Evolutionary conservation across 1,140 invertebrate species (phyloP).

Genomic region (Drosophila littoralis): DNA sequence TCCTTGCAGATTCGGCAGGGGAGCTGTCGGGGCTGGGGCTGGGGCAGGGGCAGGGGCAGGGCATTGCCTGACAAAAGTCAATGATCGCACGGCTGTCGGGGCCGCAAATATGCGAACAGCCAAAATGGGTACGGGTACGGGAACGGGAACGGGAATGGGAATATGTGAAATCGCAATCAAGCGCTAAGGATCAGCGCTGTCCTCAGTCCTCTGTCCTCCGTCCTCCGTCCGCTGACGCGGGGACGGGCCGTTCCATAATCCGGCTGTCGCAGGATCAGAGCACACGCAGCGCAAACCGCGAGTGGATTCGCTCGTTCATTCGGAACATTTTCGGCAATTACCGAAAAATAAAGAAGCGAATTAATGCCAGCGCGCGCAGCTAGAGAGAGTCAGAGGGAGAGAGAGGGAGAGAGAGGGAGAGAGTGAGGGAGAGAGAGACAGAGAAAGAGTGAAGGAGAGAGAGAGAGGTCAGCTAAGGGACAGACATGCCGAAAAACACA

Average conservation of each 20-base stretch:
- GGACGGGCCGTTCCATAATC: conserved; percentile 52
- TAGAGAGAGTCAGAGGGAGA: neutral
- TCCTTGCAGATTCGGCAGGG: neutral
- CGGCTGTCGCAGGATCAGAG: conserved; percentile 72
- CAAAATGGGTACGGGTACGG: conserved; percentile 36
- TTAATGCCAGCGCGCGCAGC: conserved; percentile 53
- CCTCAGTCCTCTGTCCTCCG: neutral
- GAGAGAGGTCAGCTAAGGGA: neutral
- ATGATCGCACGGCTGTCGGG: conserved; percentile 75
- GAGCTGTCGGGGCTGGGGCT: neutral
- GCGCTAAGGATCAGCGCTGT: conserved; percentile 50
- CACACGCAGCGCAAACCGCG: conserved; percentile 35
- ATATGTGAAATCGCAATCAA: conserved; percentile 71
- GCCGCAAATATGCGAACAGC: conserved; percentile 49
- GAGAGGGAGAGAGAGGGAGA: conserved; percentile 1
- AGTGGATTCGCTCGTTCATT: conserved; percentile 72
- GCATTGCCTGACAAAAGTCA: conserved; percentile 72
- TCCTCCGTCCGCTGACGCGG: neutral
- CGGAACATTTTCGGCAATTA: conserved; percentile 81
- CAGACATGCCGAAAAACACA: neutral
- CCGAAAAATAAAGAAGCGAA: conserved; percentile 79
- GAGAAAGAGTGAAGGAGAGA: neutral
- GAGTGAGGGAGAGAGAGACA: neutral
- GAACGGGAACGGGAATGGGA: neutral
- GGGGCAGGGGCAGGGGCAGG: neutral